A percentile compares a stretch with the other conserved stretches of the same genome.
Conservation (phyloP, 2,797 vertebrate species). For the Enoplosus armatus region DNA sequence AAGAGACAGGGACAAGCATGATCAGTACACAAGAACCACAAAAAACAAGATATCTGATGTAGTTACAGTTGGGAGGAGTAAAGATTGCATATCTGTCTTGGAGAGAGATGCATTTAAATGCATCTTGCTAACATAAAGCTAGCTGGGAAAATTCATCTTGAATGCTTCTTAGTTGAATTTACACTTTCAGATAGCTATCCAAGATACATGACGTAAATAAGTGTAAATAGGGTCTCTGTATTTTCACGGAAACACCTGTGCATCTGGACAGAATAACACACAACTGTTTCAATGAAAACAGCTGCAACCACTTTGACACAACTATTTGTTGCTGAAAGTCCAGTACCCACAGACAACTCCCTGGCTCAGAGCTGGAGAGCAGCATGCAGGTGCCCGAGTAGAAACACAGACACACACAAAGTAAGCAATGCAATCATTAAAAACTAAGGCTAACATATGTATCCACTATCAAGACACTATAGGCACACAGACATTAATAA, state of each 20-base stretch:
- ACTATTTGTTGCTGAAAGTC: conserved; percentile 40
- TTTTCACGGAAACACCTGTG: conserved; percentile 49
- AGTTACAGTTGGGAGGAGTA: no score
- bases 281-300: conserved; percentile 35
- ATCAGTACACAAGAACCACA: conserved; percentile 10
- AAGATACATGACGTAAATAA: conserved; percentile 2
- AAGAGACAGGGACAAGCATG: conserved; percentile 31
- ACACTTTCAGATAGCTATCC: not conserved
- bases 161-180: conserved; percentile 8
- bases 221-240: not conserved
- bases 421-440: not conserved
- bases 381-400: conserved; percentile 34
- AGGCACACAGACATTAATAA: not conserved
- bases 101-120: conserved; percentile 9
- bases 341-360: conserved; percentile 10
- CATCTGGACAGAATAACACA: conserved; percentile 39
- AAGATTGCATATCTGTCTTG: no score
- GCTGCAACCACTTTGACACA: conserved; percentile 46
- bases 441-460: not conserved
- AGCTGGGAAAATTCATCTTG: not conserved
- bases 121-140: not conserved
- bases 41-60: not conserved
- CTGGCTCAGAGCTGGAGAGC: not conserved
- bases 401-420: conserved; percentile 32
- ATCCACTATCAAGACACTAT: not conserved